Evolutionary conservation across 2,113 vertebrate species (phyloP), one percentile per base, ranked within the genome.

Genomic region (Microcebus lehilahytsara): DNA sequence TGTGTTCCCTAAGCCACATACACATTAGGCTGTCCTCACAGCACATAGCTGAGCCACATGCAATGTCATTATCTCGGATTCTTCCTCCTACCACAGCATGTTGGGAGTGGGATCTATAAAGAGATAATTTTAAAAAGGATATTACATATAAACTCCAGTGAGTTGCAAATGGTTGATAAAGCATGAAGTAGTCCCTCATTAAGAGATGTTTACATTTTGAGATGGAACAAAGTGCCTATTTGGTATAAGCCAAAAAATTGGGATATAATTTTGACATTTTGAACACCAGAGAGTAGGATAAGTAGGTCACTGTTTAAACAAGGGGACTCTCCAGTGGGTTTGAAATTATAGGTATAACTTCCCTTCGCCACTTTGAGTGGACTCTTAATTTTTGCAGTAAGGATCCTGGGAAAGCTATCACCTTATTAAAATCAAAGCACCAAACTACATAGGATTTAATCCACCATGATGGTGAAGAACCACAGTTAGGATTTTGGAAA

Each of bases 221-320:
- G 40, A 81, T 66, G 30, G 81, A 51, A 40, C 20, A 71, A 83
- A 58, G 16, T 30, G 0, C 93, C 12, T 91, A 25, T 67, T 85
- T 62, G 27, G 11, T 23, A 23, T 72, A 46, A 89, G 32, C 42
- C 49, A 64, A 30, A 85, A 67, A 79, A 79, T 3, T 27, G 2
- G 9, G 19, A 78, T 40, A 11, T 13, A 46, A 83, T 85, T 95
- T 81, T 90, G 51, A 92, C 13, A 64, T 85, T 91, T 92, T 85
- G 94, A 87, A 87, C 46, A 77, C 25, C 23, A 42, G 1, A 79
- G 25, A 42, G 22, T 19, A 62, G n/a, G 46, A 10, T 20, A 85
- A 80, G 27, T 40, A 71, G 58, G 2, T 67, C 23, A 34, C 23
- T 79, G 11, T 51, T 95, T 74, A 46, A 67, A 6, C 27, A 53